Conservation (phyloP, 2,113 vertebrate genomes). For the Mola mola region DNA sequence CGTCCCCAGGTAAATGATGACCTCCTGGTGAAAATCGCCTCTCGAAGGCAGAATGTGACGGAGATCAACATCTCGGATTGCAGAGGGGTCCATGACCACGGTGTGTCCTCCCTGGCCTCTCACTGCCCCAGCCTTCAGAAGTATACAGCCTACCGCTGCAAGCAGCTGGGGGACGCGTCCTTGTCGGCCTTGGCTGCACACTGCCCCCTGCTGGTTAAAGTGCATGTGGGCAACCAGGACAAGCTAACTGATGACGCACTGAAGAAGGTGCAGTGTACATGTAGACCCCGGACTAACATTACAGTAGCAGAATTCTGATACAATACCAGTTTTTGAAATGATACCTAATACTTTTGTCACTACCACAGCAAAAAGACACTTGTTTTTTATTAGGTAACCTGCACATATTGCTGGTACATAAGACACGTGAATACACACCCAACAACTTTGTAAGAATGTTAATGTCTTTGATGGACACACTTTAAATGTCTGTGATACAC, state of each 20-base stretch:
- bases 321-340: no score
- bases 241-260: conserved; percentile 93
- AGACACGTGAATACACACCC: no score
- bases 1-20: conserved; percentile 90
- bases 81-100: conserved; percentile 92
- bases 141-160: conserved; percentile 96
- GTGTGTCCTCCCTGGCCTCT: conserved; percentile 90
- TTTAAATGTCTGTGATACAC: no score
- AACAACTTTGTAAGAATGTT: no score
- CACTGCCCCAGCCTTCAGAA: conserved; percentile 92
- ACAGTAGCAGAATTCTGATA: no score
- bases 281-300: no score
- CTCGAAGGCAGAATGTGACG: conserved; percentile 94
- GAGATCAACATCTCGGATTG: conserved; percentile 99
- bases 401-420: no score
- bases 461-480: no score
- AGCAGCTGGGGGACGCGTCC: conserved; percentile 94
- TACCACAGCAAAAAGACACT: no score
- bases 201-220: conserved; percentile 94
- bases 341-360: no score
- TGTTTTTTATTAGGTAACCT: no score
- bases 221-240: conserved; percentile 98
- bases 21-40: conserved; percentile 93
- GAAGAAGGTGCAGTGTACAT: conserved; percentile 94
- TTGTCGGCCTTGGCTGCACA: conserved; percentile 89